Conservation (phyloP, 2,888 invertebrate genomes). For the Polylopha cassiicola region DNA sequence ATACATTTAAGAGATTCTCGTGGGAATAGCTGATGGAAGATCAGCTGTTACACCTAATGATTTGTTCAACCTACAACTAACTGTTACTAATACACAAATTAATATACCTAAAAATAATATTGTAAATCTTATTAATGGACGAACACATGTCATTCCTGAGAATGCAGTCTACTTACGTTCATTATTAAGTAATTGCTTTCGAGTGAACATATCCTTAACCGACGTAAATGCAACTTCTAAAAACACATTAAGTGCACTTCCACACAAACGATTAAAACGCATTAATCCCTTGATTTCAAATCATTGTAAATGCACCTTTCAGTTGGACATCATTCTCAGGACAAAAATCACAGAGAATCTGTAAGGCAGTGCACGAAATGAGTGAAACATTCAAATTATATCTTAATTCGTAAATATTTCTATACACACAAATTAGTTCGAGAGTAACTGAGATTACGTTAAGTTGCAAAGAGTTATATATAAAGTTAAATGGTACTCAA, state of each 20-base stretch:
- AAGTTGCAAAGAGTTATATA: conserved; percentile 30
- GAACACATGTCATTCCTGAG: conserved; percentile 74
- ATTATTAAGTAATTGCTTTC: conserved; percentile 66
- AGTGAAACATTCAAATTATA: conserved; percentile 32
- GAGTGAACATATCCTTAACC: conserved; percentile 49
- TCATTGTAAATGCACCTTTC: conserved; percentile 15
- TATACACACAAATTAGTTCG: conserved; percentile 38
- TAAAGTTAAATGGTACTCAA: conserved; percentile 41
- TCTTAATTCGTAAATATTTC: too few relatives aligned
- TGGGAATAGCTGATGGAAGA: conserved; percentile 8
- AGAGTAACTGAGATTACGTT: conserved; percentile 34
- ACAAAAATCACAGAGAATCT: conserved; percentile 34
- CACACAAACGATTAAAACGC: conserved; percentile 39
- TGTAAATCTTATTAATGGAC: conserved; percentile 68
- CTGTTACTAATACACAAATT: conserved; percentile 56
- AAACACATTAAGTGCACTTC: conserved; percentile 64
- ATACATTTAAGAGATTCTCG: not conserved
- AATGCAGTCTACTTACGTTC: conserved; percentile 72
- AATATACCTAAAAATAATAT: conserved; percentile 65
- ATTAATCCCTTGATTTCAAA: conserved; percentile 40
- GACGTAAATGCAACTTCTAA: conserved; percentile 45
- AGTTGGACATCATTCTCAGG: conserved; percentile 19
- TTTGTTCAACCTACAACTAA: conserved; percentile 41
- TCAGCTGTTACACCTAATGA: conserved; percentile 30
- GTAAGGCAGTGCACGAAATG: conserved; percentile 57